Base-by-base conservation (phyloP, 1,140 invertebrate genomes). In the Cecropterus lyciades region DNA sequence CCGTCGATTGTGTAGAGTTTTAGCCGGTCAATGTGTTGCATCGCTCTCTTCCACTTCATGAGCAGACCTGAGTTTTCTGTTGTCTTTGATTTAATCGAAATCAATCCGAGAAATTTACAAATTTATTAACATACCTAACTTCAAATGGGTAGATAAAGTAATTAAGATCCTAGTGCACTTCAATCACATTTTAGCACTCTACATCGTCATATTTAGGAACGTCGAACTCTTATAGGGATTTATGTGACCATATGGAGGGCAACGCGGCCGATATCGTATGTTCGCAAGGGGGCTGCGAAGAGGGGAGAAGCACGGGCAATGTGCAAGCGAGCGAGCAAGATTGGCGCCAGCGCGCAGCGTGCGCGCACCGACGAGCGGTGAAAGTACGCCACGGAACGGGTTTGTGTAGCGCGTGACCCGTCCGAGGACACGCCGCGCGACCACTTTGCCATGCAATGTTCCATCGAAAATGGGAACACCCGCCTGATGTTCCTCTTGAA, bases 401-500 rank as follows among this genome's bases (percentile, higher is more conserved):
- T 91, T 91, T 88, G 80, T 76, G 77, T 72, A 72, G 78, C 80
- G 85, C 85, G 87, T 89, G 87, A 89, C 89, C 87, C 72, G 85
- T 80, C 77, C 82, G 85, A 88, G 87, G 87, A 88, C 87, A 87
- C 60, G 80, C 70, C 67, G 56, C 59, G 72, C 70, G 69, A 77
- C 73, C 73, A 80, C 75, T 80, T 71, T 69, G 74, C 75, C 74
- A 72, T 73, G 75, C 72, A 70, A 73, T 75, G 75, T 69, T 71
- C 69, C 48, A 75, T 79, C 65, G 43, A 14, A 75, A 82, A 79
- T 69, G 59, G 69, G 72, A 67, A 72, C 67, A 69, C 57, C 64
- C 55, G 30, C 52, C 53, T 17, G 37, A 56, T 27, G 43, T 13
- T 49, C 53, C 43, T 59, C 24, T 13, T 20, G 11, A n/a, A 8